A percentile compares a stretch with the other conserved stretches of the same genome.
Evolutionary conservation across 2,888 invertebrate genomes (phyloP).

Genomic region (Agriotes lineatus): DNA sequence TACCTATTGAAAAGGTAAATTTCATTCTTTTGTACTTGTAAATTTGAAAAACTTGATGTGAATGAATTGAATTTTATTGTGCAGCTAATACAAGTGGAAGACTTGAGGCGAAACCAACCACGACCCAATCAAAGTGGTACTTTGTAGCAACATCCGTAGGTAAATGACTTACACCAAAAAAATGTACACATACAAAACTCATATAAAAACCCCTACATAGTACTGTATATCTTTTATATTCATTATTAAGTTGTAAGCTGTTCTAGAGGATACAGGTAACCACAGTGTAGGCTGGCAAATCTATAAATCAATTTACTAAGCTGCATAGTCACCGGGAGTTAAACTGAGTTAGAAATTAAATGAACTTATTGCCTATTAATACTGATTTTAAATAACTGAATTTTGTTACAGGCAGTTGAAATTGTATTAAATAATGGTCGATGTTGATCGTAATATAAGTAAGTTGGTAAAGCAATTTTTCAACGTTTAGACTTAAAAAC

Average conservation of each 20-base stretch:
- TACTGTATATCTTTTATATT: conserved; percentile 46
- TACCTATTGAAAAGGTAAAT: conserved; percentile 82
- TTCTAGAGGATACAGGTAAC: conserved; percentile 28
- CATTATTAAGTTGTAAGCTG: conserved; percentile 36
- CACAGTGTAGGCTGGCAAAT: conserved; percentile 24
- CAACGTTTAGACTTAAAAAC: too few species aligned
- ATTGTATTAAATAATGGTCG: too few species aligned
- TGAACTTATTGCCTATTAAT: too few species aligned
- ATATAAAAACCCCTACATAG: conserved; percentile 38
- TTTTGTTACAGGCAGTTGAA: too few species aligned
- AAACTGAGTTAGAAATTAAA: too few species aligned
- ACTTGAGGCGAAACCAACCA: conserved; percentile 65
- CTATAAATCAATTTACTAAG: conserved; percentile 9
- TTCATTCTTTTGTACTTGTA: too few species aligned
- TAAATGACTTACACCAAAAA: conserved; percentile 12
- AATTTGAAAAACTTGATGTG: too few species aligned
- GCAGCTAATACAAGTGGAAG: conserved; percentile 79
- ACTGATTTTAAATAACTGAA: too few species aligned
- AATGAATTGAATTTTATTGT: conserved; percentile 51
- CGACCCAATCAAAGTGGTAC: conserved; percentile 59
- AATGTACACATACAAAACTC: conserved; percentile 31
- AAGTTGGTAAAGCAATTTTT: too few species aligned
- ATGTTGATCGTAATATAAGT: too few species aligned
- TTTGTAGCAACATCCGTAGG: conserved; percentile 54
- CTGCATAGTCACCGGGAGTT: too few species aligned